phyloP scores from a whole-genome alignment of 1,140 invertebrate genomes.

The Macrocentrus cingulum region DNA sequence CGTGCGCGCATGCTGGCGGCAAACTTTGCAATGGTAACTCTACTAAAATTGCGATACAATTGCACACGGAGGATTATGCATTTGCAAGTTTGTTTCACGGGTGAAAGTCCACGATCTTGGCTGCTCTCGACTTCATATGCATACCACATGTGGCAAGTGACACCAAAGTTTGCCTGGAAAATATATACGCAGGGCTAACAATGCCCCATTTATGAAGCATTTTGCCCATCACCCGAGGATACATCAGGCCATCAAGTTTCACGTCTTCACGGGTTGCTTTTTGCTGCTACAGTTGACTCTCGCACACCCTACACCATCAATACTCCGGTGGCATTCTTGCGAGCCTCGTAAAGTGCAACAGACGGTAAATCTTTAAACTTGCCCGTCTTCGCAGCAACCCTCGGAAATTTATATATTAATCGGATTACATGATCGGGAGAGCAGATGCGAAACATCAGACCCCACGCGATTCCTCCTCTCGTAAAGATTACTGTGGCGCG shows the following conservation, averaged over 20 bases:
- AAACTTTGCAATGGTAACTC: constrained; percentile 11
- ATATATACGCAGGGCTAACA: too few relatives aligned
- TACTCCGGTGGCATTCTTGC: neutral
- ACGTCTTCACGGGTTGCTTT: too few relatives aligned
- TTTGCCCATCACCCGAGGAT: neutral
- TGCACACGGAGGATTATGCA: constrained; percentile 18
- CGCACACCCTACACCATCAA: too few relatives aligned
- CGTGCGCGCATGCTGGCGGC: constrained; percentile 2
- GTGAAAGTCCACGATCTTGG: constrained; percentile 5
- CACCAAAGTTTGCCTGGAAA: neutral
- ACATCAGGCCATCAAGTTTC: neutral
- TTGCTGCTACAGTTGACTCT: too few relatives aligned
- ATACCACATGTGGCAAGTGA: neutral
- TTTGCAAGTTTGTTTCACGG: constrained; percentile 12
- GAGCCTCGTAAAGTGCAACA: constrained; percentile 27
- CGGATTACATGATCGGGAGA: constrained; percentile 27
- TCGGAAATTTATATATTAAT: constrained; percentile 29
- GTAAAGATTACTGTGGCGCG: constrained; percentile 4
- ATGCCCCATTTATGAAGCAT: neutral
- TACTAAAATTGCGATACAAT: constrained; percentile 18
- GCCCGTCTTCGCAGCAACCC: constrained; percentile 1
- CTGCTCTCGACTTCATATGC: too few relatives aligned
- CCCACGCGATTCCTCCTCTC: neutral
- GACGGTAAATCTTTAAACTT: constrained; percentile 30
- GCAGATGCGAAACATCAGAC: constrained; percentile 12